phyloP scores from a whole-genome alignment of 2,797 vertebrate genomes.

The Neosilurus hyrtlii region DNA sequence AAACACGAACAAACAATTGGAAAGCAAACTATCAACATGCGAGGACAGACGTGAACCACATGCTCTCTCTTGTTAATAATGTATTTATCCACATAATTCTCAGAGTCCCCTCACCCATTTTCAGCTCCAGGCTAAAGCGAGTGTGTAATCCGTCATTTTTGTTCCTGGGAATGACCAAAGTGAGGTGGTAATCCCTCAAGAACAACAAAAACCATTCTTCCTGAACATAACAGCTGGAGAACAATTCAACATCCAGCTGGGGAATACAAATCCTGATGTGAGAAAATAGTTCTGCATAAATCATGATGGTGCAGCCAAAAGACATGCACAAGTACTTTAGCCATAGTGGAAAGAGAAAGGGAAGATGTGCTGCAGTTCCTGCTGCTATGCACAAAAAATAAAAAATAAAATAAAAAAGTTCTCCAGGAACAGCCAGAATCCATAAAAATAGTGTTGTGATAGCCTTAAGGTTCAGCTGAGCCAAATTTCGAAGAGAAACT shows the following conservation, averaged over 20 bases:
- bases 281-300: conserved; percentile 63
- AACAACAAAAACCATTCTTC: conserved; percentile 32
- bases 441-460: conserved; percentile 47
- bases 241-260: conserved; percentile 51
- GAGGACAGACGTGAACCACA: not conserved
- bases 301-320: conserved; percentile 71
- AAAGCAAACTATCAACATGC: too few relatives aligned
- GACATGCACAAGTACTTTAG: conserved; percentile 67
- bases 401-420: conserved; percentile 25
- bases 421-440: conserved; percentile 58
- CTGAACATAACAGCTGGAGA: conserved; percentile 60
- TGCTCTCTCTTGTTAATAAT: not conserved
- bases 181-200: conserved; percentile 64
- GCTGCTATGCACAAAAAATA: conserved; percentile 31
- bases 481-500: not conserved
- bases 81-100: conserved; percentile 53
- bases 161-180: conserved; percentile 66
- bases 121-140: conserved; percentile 55
- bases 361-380: conserved; percentile 59
- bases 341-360: conserved; percentile 48
- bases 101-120: conserved; percentile 49
- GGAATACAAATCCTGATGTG: conserved; percentile 53
- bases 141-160: conserved; percentile 69
- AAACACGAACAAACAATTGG: too few relatives aligned
- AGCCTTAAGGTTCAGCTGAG: conserved; percentile 49